Evolutionary conservation across 1,140 invertebrate species (phyloP), one percentile per base, ranked within the genome.

Genomic region (Orius insidiosus): DNA sequence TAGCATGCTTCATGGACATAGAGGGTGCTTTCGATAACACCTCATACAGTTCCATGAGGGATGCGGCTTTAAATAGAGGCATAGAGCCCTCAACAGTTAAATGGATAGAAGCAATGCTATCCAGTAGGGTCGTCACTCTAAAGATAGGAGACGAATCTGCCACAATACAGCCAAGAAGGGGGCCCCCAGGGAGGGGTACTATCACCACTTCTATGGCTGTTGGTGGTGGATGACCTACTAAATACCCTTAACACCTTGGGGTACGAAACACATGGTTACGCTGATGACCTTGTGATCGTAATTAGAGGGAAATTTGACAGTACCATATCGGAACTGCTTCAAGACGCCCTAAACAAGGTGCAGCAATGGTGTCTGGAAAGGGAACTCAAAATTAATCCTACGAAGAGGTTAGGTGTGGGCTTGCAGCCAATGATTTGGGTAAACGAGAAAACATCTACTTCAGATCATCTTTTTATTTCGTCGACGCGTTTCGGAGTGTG

Each of bases 11-110:
- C n/a, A 10, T 54, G 7, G 47, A 54, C 15, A 50, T 54, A 9
- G 50, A 49, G 9, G 47, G 50, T 10, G 50, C 50, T 1, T 52
- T 54, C 34, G 51, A 52, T 36, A 38, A 48, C 42, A 52, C 50
- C 9, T 51, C 31, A 16, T 37, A 19, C 9, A 15, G 6, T 0
- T 11, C 41, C 10, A 53, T 53, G 9, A 34, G 31, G 13, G 13
- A 42, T 3, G 52, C 40, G 3, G 16, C 41, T 4, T 6, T 24
- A 1, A 37, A 11, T 5, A 37, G 18, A 14, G 45, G 37, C 5
- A 24, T 53, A 18, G 30, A 46, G 9, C 2, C 3, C n/a, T 15
- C 33, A 7, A 39, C 9, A 11, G 11, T 7, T 36, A 46, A 5
- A 35, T 46, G 44, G 44, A 46, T 46, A 5, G 10, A 40, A 3